phyloP scores from a whole-genome alignment of 2,797 vertebrate genomes.

The Crocidura indochinensis region DNA sequence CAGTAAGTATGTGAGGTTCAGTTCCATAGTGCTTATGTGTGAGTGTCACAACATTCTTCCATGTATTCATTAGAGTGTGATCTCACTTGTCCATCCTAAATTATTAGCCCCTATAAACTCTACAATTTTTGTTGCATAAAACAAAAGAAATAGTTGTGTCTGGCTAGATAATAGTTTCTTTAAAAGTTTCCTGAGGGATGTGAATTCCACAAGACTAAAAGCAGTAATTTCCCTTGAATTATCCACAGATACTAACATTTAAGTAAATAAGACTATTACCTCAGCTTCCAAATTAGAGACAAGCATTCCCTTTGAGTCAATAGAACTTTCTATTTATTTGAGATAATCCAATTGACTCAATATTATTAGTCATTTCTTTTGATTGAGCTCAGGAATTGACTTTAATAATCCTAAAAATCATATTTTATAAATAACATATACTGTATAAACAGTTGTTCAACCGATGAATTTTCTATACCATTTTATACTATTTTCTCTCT shows the following conservation, averaged over 20 bases:
- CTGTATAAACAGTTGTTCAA: neutral
- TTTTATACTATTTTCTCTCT: slow-evolving; percentile 9
- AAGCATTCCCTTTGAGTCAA: slow-evolving; percentile 73
- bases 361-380: slow-evolving; percentile 25
- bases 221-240: slow-evolving; percentile 84
- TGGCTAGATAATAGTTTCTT: slow-evolving; percentile 50
- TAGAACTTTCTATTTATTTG: slow-evolving; percentile 65
- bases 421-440: slow-evolving; percentile 25
- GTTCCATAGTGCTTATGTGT: rapidly evolving
- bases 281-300: slow-evolving; percentile 74
- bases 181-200: slow-evolving; percentile 44
- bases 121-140: neutral
- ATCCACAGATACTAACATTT: slow-evolving; percentile 83
- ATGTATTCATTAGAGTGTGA: neutral
- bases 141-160: slow-evolving; percentile 22
- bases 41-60: no score
- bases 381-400: neutral
- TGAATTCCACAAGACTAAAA: slow-evolving; percentile 78
- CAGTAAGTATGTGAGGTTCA: neutral
- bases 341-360: slow-evolving; percentile 41
- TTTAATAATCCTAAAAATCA: neutral
- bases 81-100: neutral
- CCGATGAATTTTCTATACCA: neutral
- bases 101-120: neutral
- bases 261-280: slow-evolving; percentile 86